Base-by-base conservation (phyloP, 2,113 vertebrate species). In the Heptranchias perlo region DNA sequence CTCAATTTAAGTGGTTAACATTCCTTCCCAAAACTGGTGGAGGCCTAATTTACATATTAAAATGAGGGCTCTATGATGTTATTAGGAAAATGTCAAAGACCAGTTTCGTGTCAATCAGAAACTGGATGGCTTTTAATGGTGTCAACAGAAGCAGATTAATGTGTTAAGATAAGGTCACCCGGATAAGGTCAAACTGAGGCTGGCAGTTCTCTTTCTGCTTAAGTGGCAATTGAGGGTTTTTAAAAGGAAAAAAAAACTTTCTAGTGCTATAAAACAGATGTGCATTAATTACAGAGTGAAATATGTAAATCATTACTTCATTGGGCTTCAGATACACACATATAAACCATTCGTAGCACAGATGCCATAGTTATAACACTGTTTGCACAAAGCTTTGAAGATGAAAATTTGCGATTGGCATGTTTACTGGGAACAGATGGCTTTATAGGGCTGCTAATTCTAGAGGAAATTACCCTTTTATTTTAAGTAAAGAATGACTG, bases 351-450 rank as follows among this genome's bases (percentile, higher is more conserved):
- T 62, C 35, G 10, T 62, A 39, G 89, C 89, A 62, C 89, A 93
- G 89, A 62, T 93, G 89, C 21, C 58, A 62, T 39, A 61, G 89
- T 93, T n/a, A 62, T 92, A 92, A 92, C 58, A 62, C 58, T 92
- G 89, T 92, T 62, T 64, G 89, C 58, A 44, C 89, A 93, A 62
- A 93, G 89, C 58, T 64, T 64, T 93, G 58, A 93, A 93, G 61
- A 93, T 93, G 89, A n/a, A 93, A 93, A 93, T 93, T 93, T 93
- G 64, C 58, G 7, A 93, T 93, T 93, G 89, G 89, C 89, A 93
- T 93, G 58, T 93, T 93, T 62, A 93, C 58, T 93, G 89, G 89
- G 58, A 93, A 44, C 89, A 93, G 89, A 93, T 93, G 89, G 89
- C 58, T 62, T 61, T 1, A 62, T 62, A 28, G 58, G 64, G 61